Conservation (phyloP, 2,113 vertebrate species). For the Crocuta crocuta region DNA sequence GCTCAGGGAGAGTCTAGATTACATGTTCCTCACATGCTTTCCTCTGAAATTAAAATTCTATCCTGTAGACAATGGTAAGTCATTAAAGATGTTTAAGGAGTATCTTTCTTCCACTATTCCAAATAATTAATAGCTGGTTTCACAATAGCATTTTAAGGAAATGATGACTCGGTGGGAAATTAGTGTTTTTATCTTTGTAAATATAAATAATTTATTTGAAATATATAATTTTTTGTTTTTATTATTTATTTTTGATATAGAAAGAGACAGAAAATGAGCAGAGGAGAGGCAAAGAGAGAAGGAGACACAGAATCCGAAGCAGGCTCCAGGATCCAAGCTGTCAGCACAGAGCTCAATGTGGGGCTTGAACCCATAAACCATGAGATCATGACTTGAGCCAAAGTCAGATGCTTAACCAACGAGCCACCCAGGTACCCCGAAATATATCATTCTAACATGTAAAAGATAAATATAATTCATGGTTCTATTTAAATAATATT, state of each 20-base stretch:
- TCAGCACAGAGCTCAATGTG: no score
- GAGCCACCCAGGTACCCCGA: no score
- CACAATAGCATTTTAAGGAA: not conserved
- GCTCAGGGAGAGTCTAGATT: not conserved
- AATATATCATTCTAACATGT: not conserved
- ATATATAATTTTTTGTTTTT: not conserved
- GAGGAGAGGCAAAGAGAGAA: no score
- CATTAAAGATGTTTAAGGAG: not conserved
- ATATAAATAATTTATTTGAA: constrained; percentile 9
- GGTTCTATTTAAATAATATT: constrained; percentile 7
- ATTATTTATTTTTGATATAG: no score
- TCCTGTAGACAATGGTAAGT: not conserved
- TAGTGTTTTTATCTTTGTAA: not conserved
- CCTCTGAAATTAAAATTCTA: not conserved
- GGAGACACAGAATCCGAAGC: no score
- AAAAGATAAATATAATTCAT: not conserved
- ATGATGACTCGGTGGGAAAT: not conserved
- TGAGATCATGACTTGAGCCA: no score
- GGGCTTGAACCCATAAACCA: no score
- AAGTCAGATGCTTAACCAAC: no score
- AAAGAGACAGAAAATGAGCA: no score
- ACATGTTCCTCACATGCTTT: not conserved
- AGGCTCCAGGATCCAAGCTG: no score
- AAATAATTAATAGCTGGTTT: constrained; percentile 1
- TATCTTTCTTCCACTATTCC: not conserved